Percentiles rank a stretch among this genome's conserved stretches.
These are phyloP conservation scores for Lepidocyrtinus sp. DNA, from an alignment of 2,888 invertebrate genomes.

Conservation along the genomic window DNA sequence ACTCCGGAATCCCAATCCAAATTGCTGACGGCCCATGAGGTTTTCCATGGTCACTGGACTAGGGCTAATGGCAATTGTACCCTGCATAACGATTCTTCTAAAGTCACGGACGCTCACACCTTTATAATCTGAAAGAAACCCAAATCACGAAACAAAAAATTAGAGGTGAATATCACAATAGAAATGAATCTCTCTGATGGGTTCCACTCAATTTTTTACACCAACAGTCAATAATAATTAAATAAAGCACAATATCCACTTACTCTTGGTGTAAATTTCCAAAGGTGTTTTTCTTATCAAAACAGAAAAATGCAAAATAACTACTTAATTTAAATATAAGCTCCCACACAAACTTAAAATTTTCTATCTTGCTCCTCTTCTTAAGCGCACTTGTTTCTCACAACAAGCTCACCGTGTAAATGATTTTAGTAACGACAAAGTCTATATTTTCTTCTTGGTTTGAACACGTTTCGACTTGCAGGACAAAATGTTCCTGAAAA, in stretches of 20 bases:
- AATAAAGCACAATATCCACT: too few species aligned
- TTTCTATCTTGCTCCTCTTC: too few species aligned
- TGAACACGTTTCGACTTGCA: background rate
- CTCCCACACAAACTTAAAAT: too few species aligned
- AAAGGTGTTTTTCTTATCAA: too few species aligned
- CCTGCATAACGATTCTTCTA: slow-evolving; percentile 15
- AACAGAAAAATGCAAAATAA: background rate
- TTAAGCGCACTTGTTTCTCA: background rate
- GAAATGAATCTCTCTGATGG: too few species aligned
- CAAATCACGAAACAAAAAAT: too few species aligned
- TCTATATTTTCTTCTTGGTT: background rate
- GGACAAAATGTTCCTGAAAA: background rate
- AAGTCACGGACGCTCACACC: background rate
- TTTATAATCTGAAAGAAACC: background rate
- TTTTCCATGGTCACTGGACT: slow-evolving; percentile 35
- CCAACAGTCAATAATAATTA: too few species aligned
- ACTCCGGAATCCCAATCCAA: slow-evolving; percentile 40
- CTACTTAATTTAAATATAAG: too few species aligned
- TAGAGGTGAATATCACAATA: too few species aligned
- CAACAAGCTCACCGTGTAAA: background rate
- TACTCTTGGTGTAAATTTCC: too few species aligned
- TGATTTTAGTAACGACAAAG: background rate
- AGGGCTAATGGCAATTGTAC: slow-evolving; percentile 28
- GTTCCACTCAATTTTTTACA: too few species aligned
- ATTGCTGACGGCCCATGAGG: slow-evolving; percentile 21